Evolutionary conservation across 2,113 vertebrate genomes (phyloP), one percentile per base, ranked within the genome.

Genomic region (Prunella himalayana): DNA sequence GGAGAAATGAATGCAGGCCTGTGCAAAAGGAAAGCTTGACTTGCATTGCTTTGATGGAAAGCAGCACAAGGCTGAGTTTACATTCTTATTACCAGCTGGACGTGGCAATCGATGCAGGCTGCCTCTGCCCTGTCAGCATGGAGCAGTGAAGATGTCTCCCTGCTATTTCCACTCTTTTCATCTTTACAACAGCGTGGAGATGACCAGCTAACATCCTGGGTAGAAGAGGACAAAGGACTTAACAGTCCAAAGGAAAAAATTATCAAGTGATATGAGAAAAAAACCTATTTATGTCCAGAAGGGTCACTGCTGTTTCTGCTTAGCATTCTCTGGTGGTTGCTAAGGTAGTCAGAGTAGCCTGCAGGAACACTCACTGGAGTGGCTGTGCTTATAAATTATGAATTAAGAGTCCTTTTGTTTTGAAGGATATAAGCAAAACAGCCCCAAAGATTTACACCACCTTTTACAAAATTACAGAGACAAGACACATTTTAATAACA

Each of bases 1-100:
- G 70, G 79, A 97, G 97, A 98, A 98, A 98, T 97, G 96, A 98
- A 97, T 96, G 96, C 56, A 82, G 83, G 82, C 64, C 86, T 83
- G 59, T 66, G 64, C 37, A 42, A 35, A 69, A 84, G 49, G 86
- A 95, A 92, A 95, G 89, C 90, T 59, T 86, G 88, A 7, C 88
- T 72, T 63, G 78, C 35, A 51, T 11, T 54, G 89, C 89, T 95
- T 57, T 97, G 97, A 98, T 97, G 88, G 89, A 97, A 94, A 94
- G 61, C 85, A 80, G 88, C 73, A 86, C 57, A 82, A 83, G 96
- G 88, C 91, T 96, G 78, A 63, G 93, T 97, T 98, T 96, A 95
- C 86, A 93, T 96, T 96, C 96, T 94, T 53, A 95, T 98, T 98
- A 94, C 51, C 82, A 86, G 88, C 49, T 71, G 64, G 88, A 96